phyloP scores from a whole-genome alignment of 2,888 invertebrate species.

The Luffia ferchaultella region DNA sequence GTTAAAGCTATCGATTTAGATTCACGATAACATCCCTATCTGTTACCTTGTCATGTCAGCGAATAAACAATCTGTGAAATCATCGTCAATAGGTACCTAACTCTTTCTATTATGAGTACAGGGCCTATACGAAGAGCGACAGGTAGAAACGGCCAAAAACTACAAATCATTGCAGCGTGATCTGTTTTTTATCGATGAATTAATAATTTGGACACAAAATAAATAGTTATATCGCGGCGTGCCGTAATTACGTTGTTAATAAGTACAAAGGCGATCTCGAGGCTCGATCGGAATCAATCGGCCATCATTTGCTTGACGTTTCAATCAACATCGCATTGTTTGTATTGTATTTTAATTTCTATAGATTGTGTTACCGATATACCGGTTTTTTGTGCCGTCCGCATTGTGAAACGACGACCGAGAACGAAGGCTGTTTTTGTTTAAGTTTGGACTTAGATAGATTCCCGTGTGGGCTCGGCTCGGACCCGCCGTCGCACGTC shows the following conservation, averaged over 20 bases:
- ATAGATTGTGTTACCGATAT: slow-evolving; percentile 64
- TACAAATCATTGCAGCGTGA: slow-evolving; percentile 47
- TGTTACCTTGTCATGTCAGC: too few relatives aligned
- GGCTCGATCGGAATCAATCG: slow-evolving; percentile 48
- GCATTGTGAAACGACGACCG: slow-evolving; percentile 34
- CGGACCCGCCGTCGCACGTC: not conserved
- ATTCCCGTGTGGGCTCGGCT: not conserved
- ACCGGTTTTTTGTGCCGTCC: slow-evolving; percentile 35
- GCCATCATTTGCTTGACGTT: slow-evolving; percentile 58
- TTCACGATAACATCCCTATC: too few relatives aligned
- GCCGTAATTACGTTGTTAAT: slow-evolving; percentile 61
- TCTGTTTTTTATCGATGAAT: slow-evolving; percentile 31
- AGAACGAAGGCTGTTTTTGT: slow-evolving; percentile 30
- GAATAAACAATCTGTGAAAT: too few relatives aligned
- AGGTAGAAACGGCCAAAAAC: not conserved
- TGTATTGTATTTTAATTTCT: slow-evolving; percentile 60
- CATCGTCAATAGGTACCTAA: too few relatives aligned
- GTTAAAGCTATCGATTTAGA: too few relatives aligned
- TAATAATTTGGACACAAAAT: slow-evolving; percentile 56
- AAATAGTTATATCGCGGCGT: slow-evolving; percentile 56
- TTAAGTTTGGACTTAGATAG: slow-evolving; percentile 14
- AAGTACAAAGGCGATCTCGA: slow-evolving; percentile 38
- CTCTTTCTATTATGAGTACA: too few relatives aligned
- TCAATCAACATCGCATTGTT: slow-evolving; percentile 63
- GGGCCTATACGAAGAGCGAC: too few relatives aligned